Base-by-base conservation (phyloP, 1,140 invertebrate genomes). In the Drosophila watanabei region DNA sequence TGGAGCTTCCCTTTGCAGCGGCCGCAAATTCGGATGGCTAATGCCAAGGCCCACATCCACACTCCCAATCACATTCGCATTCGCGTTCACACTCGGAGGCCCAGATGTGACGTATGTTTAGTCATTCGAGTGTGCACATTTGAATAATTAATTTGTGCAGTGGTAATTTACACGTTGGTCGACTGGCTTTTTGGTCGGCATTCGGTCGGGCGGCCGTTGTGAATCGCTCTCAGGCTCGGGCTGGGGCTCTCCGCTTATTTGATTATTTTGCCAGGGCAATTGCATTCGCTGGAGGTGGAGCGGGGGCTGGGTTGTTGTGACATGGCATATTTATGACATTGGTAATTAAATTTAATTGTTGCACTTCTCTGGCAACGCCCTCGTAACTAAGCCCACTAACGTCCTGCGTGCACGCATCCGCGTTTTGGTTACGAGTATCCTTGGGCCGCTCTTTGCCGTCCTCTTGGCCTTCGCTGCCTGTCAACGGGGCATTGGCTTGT, bases 341-440 rank as follows among this genome's bases (percentile, higher is more conserved):
- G 82, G 86, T 89, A 90, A 89, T 89, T 89, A 89, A 89, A 86
- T 89, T 89, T 89, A 89, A 89, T 89, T 89, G 86, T 89, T 89
- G 86, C 86, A 90, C 86, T 89, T 91, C 84, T 79, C 62, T 58
- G 54, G 52, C 75, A 20, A 66, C 62, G 75, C 43, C 72, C 72
- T 52, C 75, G 81, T 85, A 89, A 90, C 75, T 84, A 75, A 89
- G 43, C 56, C 65, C 70, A 24, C 64, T 72, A 63, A 79, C 45
- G 57, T 52, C 46, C 37, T 30, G 24, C 51, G 37, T 32, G 41
- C 64, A 70, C 65, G 49, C 60, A 79, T 71, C 43, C 46, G 18
- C 37, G 37, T 45, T 61, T 46, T 56, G 30, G 43, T 48, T 77
- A 11, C 33, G 20, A 39, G 14, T 56, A 48, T 69, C 46, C 64